phyloP scores from a whole-genome alignment of 2,113 vertebrate genomes.

The Cyphomyrus discorhynchus region DNA sequence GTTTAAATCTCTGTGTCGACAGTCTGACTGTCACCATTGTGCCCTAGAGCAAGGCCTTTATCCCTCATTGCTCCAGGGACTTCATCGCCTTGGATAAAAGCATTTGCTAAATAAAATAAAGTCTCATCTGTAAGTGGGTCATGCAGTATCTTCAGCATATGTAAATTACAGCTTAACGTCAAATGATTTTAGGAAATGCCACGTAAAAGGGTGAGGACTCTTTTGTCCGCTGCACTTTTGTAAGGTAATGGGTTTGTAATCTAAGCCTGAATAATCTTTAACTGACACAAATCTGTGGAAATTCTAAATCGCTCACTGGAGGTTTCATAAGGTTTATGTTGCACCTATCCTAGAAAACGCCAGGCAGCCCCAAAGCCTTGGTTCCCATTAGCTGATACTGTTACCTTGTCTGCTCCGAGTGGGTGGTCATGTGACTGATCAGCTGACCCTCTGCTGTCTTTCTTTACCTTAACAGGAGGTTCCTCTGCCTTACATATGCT shows the following conservation, averaged over 20 bases:
- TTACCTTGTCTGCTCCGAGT: background rate
- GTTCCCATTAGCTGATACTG: background rate
- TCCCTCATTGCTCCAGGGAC: background rate
- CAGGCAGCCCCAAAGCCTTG: background rate
- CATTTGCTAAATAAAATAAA: background rate
- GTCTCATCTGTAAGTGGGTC: background rate
- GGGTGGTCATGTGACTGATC: background rate
- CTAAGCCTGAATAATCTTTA: background rate
- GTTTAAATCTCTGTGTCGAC: background rate
- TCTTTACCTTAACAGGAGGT: background rate
- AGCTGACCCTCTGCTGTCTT: background rate
- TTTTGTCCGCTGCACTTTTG: background rate
- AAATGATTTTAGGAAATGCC: background rate
- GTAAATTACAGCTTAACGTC: background rate
- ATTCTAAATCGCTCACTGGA: background rate
- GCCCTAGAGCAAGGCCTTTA: background rate
- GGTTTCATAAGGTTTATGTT: background rate
- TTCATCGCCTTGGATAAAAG: background rate
- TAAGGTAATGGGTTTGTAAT: conserved; percentile 1
- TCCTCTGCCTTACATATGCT: background rate
- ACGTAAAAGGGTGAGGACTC: background rate
- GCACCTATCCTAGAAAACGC: background rate
- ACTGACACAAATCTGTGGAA: conserved; percentile 3
- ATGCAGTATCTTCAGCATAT: background rate
- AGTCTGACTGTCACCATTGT: background rate